A percentile compares a stretch with the other conserved stretches of the same genome.
Evolutionary conservation across 2,797 vertebrate species (phyloP).

Genomic region (Hipposideros larvatus): DNA sequence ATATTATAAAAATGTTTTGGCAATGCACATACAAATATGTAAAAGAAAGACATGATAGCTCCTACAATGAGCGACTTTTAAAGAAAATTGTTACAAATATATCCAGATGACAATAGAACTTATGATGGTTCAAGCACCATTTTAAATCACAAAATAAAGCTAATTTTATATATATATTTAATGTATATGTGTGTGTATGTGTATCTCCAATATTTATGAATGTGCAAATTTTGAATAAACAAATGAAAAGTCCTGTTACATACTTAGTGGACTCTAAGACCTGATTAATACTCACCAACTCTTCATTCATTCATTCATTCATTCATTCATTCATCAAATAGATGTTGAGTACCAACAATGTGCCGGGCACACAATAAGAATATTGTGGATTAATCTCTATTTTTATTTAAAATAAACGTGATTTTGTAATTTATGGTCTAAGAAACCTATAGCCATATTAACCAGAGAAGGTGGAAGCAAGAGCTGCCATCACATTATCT

Average conservation of each 20-base stretch:
- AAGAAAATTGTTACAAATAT: conserved; percentile 27
- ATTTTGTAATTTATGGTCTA: background rate
- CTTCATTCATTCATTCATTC: background rate
- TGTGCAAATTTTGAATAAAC: background rate
- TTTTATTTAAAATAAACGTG: background rate
- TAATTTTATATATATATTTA: background rate
- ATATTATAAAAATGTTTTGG: conserved; percentile 50
- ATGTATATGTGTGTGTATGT: background rate
- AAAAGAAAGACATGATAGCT: background rate
- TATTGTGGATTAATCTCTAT: background rate
- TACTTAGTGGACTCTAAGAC: background rate
- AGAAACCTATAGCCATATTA: background rate
- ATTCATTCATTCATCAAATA: conserved; percentile 17
- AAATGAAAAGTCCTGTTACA: background rate
- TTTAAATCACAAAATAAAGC: conserved; percentile 26
- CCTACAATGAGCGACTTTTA: background rate
- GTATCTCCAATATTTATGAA: background rate
- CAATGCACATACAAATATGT: background rate
- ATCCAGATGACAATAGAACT: background rate
- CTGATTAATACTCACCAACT: background rate
- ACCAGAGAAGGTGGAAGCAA: background rate
- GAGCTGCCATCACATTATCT: background rate
- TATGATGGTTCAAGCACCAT: background rate
- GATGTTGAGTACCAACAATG: background rate
- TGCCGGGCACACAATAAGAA: background rate